phyloP scores from a whole-genome alignment of 2,113 vertebrate genomes.

The Vireo altiloquus region DNA sequence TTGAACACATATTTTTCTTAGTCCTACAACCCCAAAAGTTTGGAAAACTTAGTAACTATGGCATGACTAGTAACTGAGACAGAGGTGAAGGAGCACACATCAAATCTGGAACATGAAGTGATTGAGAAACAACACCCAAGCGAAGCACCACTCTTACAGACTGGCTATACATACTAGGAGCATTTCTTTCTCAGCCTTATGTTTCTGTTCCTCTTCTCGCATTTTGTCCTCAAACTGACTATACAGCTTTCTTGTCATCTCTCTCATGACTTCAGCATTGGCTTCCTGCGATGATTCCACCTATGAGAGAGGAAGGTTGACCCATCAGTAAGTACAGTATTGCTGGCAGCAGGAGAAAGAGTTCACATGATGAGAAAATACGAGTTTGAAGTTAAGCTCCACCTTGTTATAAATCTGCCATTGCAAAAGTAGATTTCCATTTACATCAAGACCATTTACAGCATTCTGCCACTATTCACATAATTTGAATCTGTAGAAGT shows the following conservation, averaged over 20 bases:
- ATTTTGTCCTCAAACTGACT: slow-evolving; percentile 84
- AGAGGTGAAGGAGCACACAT: neutral
- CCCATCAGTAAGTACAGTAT: neutral
- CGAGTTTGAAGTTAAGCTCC: neutral
- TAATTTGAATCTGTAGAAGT: neutral
- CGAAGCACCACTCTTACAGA: neutral
- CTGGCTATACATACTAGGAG: slow-evolving; percentile 77
- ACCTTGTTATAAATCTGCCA: neutral
- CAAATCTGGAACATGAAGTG: neutral
- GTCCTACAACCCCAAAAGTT: neutral
- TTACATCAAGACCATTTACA: neutral
- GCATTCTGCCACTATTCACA: neutral
- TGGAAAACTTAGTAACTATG: neutral
- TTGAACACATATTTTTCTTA: neutral
- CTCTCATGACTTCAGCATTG: slow-evolving; percentile 81
- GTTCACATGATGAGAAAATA: neutral
- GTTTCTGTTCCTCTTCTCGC: slow-evolving; percentile 79
- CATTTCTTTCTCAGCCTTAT: slow-evolving; percentile 85
- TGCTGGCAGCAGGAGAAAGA: neutral
- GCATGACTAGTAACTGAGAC: neutral
- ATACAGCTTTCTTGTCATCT: slow-evolving; percentile 86
- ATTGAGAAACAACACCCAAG: neutral
- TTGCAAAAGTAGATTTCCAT: neutral
- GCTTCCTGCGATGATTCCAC: slow-evolving; percentile 86
- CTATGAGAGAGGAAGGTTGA: slow-evolving; percentile 58